A percentile compares a stretch with the other conserved stretches of the same genome.
These are phyloP conservation scores for Scytalopus superciliaris DNA, from an alignment of 2,113 vertebrate genomes.

Conservation along the genomic window DNA sequence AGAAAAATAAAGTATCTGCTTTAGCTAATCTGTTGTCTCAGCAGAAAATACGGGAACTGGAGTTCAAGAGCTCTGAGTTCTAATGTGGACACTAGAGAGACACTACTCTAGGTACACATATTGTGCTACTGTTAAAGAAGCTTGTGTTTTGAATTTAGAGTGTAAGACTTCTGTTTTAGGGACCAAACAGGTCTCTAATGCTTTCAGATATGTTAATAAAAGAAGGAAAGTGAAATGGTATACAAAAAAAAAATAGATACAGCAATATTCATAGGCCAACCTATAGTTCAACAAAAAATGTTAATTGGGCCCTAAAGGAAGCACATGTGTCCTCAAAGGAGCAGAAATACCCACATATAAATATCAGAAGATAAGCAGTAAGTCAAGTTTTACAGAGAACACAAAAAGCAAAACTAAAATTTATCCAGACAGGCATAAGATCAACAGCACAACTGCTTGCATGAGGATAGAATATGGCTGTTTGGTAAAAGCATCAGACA, in stretches of 20 bases:
- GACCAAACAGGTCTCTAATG: background rate
- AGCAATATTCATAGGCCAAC: background rate
- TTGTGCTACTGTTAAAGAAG: background rate
- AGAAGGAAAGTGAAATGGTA: background rate
- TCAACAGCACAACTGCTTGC: background rate
- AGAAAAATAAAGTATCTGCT: background rate
- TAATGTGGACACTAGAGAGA: background rate
- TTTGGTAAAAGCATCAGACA: background rate
- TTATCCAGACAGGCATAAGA: background rate
- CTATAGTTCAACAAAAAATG: slow-evolving; percentile 33
- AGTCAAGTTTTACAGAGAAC: background rate
- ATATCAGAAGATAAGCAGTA: slow-evolving; percentile 35
- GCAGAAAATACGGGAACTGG: background rate
- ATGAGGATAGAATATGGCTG: background rate
- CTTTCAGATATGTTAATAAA: background rate
- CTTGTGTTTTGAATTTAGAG: background rate
- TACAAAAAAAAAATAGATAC: background rate
- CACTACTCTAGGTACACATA: background rate
- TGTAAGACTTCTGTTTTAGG: background rate
- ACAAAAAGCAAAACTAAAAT: background rate
- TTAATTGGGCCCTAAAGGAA: slow-evolving; percentile 51
- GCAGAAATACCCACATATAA: slow-evolving; percentile 2
- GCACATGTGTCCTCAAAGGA: background rate
- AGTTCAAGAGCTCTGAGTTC: background rate
- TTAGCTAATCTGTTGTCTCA: background rate